phyloP scores from a whole-genome alignment of 2,888 invertebrate genomes.

The Leptothorax acervorum region DNA sequence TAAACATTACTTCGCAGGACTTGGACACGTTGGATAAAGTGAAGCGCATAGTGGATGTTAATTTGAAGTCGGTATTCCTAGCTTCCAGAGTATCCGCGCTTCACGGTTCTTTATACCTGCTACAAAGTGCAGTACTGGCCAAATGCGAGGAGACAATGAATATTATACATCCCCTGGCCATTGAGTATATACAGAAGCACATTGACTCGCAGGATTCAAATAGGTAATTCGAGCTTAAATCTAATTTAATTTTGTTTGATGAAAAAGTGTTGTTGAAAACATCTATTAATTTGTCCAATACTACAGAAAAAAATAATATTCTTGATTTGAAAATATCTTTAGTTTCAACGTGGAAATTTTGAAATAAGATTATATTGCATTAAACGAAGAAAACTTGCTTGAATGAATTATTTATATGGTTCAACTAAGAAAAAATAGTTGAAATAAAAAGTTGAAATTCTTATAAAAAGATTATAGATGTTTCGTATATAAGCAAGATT shows the following conservation, averaged over 20 bases:
- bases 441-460: no score
- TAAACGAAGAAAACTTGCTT: no score
- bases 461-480: no score
- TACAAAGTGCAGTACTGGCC: slow-evolving; percentile 87
- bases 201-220: slow-evolving; percentile 83
- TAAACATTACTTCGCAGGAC: slow-evolving; percentile 83
- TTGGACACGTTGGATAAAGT: slow-evolving; percentile 88
- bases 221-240: slow-evolving; percentile 78
- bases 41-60: slow-evolving; percentile 87
- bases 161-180: slow-evolving; percentile 86
- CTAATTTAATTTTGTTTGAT: neutral
- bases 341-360: no score
- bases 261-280: neutral
- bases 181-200: slow-evolving; percentile 87
- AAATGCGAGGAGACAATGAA: slow-evolving; percentile 87
- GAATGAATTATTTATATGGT: no score
- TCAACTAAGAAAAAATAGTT: no score
- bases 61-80: slow-evolving; percentile 88
- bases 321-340: no score
- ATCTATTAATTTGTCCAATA: neutral
- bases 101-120: slow-evolving; percentile 89
- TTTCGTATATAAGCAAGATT: no score
- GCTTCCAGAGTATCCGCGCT: slow-evolving; percentile 88
- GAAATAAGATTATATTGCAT: no score
- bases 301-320: neutral